Base-by-base conservation (phyloP, 2,888 invertebrate species). In the Temnothorax unifasciatus region DNA sequence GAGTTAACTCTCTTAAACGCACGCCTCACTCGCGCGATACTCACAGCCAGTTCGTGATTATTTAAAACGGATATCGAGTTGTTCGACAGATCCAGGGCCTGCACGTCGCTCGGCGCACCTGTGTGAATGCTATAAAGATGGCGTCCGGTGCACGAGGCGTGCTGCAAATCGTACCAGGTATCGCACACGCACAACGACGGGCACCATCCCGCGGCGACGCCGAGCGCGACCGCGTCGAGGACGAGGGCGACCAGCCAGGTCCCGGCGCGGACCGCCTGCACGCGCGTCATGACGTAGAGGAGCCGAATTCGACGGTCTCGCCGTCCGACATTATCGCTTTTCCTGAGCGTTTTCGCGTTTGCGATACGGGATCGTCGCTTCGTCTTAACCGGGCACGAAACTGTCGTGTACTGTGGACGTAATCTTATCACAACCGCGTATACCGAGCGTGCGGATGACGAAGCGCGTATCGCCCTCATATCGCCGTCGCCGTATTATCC, bases 71-170 rank as follows among this genome's bases (percentile, higher is more conserved):
- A 87, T 83, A 95, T 92, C n/a, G 93, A 92, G 85, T 95, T 95
- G 85, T 93, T 93, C 75, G 93, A 94, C 34, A 95, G 86, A 87
- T 95, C 94, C 82, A 95, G 89, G 3, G 93, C 94, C 83, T 94
- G 92, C 5, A 94, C 92, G 18, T 84, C 83, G 73, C 85, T 86
- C 44, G 93, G 83, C 21, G 92, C 91, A 83, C 92, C 93, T 61
- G 92, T 91, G 83, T 93, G 87, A 47, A 94, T 89, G 88, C 92
- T 93, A 88, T 92, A 93, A 64, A 94, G 92, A 83, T 91, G 89
- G 84, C 90, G 91, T 21, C 92, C 91, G 34, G 89, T 88, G 88
- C 94, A 94, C 71, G 92, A 90, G 47, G 93, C 94, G 82, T 92
- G 91, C 21, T 87, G 88, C 81, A 94, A 83, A 2, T 73, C 87